Conservation (phyloP, 2,113 vertebrate species). For the Ctenomys sociabilis region DNA sequence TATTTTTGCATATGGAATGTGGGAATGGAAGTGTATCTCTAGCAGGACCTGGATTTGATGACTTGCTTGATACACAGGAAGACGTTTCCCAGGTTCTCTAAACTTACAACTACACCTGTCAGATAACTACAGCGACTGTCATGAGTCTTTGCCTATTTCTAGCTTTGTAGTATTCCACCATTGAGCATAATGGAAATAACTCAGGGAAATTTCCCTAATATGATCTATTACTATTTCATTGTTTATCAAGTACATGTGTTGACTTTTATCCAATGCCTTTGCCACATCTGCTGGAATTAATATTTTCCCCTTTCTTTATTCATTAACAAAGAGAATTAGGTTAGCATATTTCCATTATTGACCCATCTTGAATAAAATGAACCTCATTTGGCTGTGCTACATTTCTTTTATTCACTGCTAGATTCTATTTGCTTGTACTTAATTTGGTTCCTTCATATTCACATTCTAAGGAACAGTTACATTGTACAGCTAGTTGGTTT, state of each 20-base stretch:
- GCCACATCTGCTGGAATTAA: neutral
- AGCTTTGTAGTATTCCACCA: neutral
- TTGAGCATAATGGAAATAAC: neutral
- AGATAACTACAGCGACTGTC: neutral
- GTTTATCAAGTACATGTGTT: neutral
- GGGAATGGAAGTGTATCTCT: neutral
- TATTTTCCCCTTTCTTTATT: neutral
- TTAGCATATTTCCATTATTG: conserved; percentile 29
- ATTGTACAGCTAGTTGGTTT: neutral
- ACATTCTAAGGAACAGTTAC: neutral
- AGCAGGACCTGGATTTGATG: neutral
- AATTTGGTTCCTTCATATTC: neutral
- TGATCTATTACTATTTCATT: neutral
- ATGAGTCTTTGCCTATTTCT: neutral
- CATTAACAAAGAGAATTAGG: neutral
- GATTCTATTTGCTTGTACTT: neutral
- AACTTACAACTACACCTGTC: neutral
- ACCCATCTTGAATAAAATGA: conserved; percentile 13
- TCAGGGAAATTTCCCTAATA: neutral
- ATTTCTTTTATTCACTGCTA: neutral
- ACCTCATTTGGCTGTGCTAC: neutral
- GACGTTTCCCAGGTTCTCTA: neutral
- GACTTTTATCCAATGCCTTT: conserved; percentile 38
- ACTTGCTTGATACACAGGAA: neutral
- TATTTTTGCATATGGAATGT: neutral